Evolutionary conservation across 2,113 vertebrate genomes (phyloP), one percentile per base, ranked within the genome.

Genomic region (Chaenocephalus aceratus): DNA sequence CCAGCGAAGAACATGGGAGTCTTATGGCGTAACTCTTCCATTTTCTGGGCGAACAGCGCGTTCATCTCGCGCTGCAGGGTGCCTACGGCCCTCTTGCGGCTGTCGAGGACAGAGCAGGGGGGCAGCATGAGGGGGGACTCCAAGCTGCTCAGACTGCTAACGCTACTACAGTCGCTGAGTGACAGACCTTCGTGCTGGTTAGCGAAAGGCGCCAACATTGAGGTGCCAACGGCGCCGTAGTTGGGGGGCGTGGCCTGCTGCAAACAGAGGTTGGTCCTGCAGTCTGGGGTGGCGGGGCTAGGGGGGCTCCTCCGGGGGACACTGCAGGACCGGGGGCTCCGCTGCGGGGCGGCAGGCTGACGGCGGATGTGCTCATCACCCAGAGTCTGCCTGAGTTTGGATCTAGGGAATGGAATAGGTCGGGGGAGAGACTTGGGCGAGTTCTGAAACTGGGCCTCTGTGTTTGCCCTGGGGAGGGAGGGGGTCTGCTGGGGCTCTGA

Each of bases 31-130:
- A 98, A 95, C 95, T 98, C 98, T 86, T 99, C 97, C 97, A 99
- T 94, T 94, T 98, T 99, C 96, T 97, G 97, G 83, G 96, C 88
- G 82, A 98, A 98, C 91, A 99, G 95, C 87, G 97, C 96, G 6
- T 97, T 98, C 97, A 99, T 97, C 96, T 99, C 98, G 52, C 97
- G 94, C 94, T 99, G 98, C 59, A 98, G 95, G 73, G 97, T 97
- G 88, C 98, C 97, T 14, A 90, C 95, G 44, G 96, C 97, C 87
- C 96, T 95, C 89, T 88, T 94, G 80, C 93, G 91, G 73, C 90
- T 92, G 93, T 97, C 97, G 0, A 95, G 90, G 68, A 92, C 88
- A 21, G 85, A 90, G 60, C 80, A 91, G 21, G 58, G 87, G 63
- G 95, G 95, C 75, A 94, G 93, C 76, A 80, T 75, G 34, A 63